Conservation (phyloP, 2,888 invertebrate species). For the Icerya purchasi region DNA sequence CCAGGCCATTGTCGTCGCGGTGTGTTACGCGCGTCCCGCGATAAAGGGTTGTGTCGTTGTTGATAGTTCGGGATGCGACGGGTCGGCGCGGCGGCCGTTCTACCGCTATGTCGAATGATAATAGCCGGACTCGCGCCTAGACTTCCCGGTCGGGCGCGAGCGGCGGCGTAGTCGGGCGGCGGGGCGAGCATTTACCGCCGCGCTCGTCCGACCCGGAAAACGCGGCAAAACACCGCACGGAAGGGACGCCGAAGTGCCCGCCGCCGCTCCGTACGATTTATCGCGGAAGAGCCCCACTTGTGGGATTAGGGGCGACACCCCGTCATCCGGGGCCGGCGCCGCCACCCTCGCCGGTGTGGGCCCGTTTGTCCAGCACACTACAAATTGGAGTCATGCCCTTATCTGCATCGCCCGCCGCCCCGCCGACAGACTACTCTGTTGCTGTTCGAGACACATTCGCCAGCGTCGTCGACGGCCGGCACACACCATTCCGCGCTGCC, state of each 20-base stretch:
- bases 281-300: conserved; percentile 13
- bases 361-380: conserved; percentile 12
- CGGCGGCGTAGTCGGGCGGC: neutral
- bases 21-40: too few species aligned
- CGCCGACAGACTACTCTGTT: neutral
- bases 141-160: neutral
- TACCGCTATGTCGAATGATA: too few species aligned
- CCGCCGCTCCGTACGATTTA: conserved; percentile 12
- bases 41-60: neutral
- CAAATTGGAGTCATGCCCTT: conserved; percentile 14
- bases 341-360: conserved; percentile 10
- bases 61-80: neutral
- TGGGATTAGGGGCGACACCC: conserved; percentile 13
- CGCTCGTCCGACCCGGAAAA: too few species aligned
- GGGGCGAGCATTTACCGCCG: too few species aligned
- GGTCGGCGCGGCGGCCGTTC: too few species aligned
- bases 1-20: too few species aligned
- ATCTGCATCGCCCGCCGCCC: conserved; percentile 7
- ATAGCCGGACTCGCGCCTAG: too few species aligned
- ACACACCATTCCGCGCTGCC: too few species aligned
- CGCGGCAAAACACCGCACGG: too few species aligned
- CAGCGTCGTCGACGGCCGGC: neutral
- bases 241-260: too few species aligned
- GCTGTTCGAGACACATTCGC: neutral
- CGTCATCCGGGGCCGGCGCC: conserved; percentile 1